A percentile compares a stretch with the other conserved stretches of the same genome.
These are phyloP conservation scores for Leptocoma aspasia DNA, from an alignment of 2,113 vertebrate genomes.

Conservation along the genomic window DNA sequence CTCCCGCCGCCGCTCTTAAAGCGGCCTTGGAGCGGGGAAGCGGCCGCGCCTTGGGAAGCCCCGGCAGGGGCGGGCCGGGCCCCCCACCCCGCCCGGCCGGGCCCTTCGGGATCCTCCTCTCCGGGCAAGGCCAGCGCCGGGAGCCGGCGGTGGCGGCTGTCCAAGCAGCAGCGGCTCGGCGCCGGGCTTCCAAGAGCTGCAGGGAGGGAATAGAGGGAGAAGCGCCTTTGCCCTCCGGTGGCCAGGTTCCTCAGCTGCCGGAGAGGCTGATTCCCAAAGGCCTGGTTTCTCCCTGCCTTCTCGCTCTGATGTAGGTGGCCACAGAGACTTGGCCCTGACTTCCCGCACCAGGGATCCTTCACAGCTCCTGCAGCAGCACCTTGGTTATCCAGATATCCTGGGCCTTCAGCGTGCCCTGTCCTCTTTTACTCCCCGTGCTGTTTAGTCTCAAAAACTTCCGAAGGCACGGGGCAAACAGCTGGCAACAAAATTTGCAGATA, in stretches of 20 bases:
- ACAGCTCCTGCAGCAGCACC: not conserved
- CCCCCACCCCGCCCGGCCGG: not conserved
- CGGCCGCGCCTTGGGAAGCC: not conserved
- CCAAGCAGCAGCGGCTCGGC: not conserved
- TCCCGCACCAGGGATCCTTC: not conserved
- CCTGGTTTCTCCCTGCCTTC: not conserved
- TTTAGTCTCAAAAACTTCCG: not conserved
- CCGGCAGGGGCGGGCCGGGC: not conserved
- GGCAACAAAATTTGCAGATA: rapidly evolving
- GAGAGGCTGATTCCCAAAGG: not conserved
- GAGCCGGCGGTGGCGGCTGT: rapidly evolving
- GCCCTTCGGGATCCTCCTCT: not conserved
- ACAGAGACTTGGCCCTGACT: not conserved
- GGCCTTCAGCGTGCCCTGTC: rapidly evolving
- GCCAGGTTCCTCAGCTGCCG: rapidly evolving
- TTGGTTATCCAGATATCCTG: not conserved
- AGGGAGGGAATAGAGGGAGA: not conserved
- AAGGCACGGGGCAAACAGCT: rapidly evolving
- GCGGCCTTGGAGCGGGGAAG: not conserved
- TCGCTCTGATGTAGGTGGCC: not conserved
- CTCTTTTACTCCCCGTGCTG: rapidly evolving
- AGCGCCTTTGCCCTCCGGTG: rapidly evolving
- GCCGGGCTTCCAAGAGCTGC: rapidly evolving
- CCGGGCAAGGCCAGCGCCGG: rapidly evolving
- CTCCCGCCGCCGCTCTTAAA: not conserved